Base-by-base conservation (phyloP, 2,113 vertebrate genomes). In the Neotoma lepida region DNA sequence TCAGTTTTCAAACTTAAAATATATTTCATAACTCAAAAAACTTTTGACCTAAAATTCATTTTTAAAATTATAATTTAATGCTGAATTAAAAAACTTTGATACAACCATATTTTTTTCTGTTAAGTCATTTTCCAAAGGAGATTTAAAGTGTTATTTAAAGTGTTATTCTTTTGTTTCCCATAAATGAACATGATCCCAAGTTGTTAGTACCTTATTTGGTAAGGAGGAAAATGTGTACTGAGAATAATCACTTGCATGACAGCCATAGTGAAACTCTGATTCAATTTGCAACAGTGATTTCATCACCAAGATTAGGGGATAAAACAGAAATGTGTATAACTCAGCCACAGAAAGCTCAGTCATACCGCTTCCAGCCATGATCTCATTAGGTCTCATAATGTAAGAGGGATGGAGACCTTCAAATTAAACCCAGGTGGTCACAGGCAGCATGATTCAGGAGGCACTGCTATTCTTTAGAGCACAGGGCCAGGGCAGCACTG, bases 161-260 rank as follows among this genome's bases (percentile, higher is more conserved):
- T n/a, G n/a, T 76, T 95, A 81, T 84, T 93, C 66, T 95, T 96
- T 96, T 96, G 58, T 92, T 94, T 96, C 93, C 66, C 76, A 90
- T 81, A 94, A 78, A 96, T 91, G 70, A 97, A 91, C 85, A 94
- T 63, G 51, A 95, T 88, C 41, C 86, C 63, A 90, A 96, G 39
- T 81, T 93, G 91, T 96, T 93, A 96, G 86, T 56, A 89, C 97
- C 95, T 96, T 96, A 97, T 97, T 97, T 96, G 97, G 97, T 97
- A 95, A 96, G 91, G 87, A 97, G 61, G 49, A 93, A 97, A 96
- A 94, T 95, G 89, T 96, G 94, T 76, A 90, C 90, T 94, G 95
- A 96, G 94, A 95, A 91, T 96, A 96, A 97, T 94, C 96, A 97
- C 90, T 95, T 96, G 74, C 86, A 97, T 94, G 95, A 95, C 95